These are phyloP conservation scores for Dasypolia templi DNA, from an alignment of 2,888 invertebrate genomes.

Conservation along the genomic window DNA sequence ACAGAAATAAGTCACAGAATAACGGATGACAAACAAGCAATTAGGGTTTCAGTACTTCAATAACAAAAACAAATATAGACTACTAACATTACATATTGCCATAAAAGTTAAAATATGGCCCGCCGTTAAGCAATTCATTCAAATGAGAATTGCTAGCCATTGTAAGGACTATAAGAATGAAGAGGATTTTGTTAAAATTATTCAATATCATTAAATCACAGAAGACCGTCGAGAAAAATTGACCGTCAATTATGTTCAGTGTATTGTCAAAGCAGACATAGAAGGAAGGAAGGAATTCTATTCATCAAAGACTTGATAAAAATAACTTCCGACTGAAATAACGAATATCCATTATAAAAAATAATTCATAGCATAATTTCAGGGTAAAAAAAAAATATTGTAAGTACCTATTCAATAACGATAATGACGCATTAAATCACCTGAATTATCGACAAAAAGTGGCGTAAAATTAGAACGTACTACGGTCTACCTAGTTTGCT, in stretches of 20 bases:
- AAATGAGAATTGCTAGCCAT: slow-evolving; percentile 46
- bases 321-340: neutral
- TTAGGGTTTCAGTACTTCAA: slow-evolving; percentile 58
- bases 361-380: neutral
- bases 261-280: slow-evolving; percentile 13
- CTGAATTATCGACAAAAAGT: slow-evolving; percentile 48
- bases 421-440: slow-evolving; percentile 29
- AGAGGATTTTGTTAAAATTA: slow-evolving; percentile 21
- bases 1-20: slow-evolving; percentile 66
- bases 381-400: slow-evolving; percentile 14
- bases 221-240: slow-evolving; percentile 9
- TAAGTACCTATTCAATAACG: slow-evolving; percentile 8
- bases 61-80: slow-evolving; percentile 38
- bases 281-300: neutral
- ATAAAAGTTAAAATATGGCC: slow-evolving; percentile 56
- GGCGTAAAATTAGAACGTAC: slow-evolving; percentile 47
- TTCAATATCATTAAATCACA: slow-evolving; percentile 13
- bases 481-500: slow-evolving; percentile 47
- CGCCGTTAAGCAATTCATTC: slow-evolving; percentile 34
- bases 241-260: slow-evolving; percentile 13
- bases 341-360: neutral
- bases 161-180: slow-evolving; percentile 22
- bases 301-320: slow-evolving; percentile 1
- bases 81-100: slow-evolving; percentile 40
- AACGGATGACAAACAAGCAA: slow-evolving; percentile 70